Conservation (phyloP, 2,113 vertebrate species). For the Phalacrocorax aristotelis region DNA sequence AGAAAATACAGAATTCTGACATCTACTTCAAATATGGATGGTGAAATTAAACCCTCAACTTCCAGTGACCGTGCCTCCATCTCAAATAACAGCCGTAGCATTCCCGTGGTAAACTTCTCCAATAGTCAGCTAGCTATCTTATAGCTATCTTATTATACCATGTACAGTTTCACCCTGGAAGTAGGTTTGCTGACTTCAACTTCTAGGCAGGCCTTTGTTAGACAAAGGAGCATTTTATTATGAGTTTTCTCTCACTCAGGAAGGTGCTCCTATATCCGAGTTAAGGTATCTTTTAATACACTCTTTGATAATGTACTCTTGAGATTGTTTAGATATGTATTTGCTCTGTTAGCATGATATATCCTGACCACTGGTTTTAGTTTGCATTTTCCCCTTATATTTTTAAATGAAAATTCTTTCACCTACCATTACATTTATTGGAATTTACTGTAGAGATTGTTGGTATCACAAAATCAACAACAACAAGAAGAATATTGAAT, state of each 20-base stretch:
- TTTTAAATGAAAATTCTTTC: neutral
- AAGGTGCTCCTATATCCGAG: fast-evolving
- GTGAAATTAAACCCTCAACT: neutral
- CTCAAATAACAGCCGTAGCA: neutral
- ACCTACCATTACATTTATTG: neutral
- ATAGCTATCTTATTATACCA: neutral
- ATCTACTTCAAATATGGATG: neutral
- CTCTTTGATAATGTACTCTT: neutral
- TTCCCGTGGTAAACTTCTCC: neutral
- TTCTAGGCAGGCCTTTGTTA: neutral
- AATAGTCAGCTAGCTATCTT: neutral
- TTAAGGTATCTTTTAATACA: neutral
- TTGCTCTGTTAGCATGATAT: neutral
- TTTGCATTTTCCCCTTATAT: neutral
- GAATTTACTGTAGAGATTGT: neutral
- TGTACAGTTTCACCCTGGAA: neutral
- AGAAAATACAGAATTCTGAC: neutral
- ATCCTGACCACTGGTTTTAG: neutral
- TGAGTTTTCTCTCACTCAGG: neutral
- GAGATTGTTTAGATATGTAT: neutral
- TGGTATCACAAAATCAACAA: neutral
- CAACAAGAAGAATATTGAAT: neutral
- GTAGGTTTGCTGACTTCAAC: neutral
- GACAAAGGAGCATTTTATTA: neutral
- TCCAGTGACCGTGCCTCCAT: neutral